These are phyloP conservation scores for Labeo calbasu DNA, from an alignment of 2,797 vertebrate genomes.

Conservation along the genomic window DNA sequence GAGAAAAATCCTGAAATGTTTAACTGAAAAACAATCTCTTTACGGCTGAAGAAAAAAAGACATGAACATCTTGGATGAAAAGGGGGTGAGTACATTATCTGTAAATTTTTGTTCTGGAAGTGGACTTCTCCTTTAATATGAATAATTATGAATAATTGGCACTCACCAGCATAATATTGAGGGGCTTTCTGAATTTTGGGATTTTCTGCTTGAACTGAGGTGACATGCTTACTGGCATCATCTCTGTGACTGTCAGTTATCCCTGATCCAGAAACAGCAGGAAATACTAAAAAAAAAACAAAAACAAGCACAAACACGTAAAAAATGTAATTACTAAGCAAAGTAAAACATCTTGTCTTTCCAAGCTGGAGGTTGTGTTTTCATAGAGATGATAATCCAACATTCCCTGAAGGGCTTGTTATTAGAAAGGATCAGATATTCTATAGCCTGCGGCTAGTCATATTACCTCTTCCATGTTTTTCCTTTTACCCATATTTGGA, in stretches of 20 bases:
- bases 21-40: too few relatives aligned
- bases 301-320: background rate
- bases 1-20: too few relatives aligned
- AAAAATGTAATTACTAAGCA: background rate
- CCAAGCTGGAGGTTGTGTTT: background rate
- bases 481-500: background rate
- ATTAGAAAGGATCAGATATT: background rate
- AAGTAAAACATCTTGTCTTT: background rate
- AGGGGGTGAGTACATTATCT: too few relatives aligned
- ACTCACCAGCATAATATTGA: constrained; percentile 51
- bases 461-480: background rate
- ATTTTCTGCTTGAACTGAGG: background rate
- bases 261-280: background rate
- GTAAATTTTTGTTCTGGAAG: too few relatives aligned
- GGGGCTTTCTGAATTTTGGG: constrained; percentile 21
- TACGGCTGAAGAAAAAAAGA: too few relatives aligned
- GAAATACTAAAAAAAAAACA: constrained; percentile 28
- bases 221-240: background rate
- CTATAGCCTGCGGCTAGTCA: constrained; percentile 9
- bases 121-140: too few relatives aligned
- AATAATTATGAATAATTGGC: background rate
- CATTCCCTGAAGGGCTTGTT: background rate
- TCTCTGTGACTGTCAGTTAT: background rate
- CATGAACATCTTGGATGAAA: too few relatives aligned
- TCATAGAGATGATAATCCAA: background rate